Evolutionary conservation across 2,113 vertebrate species (phyloP).

Genomic region (Meles meles): DNA sequence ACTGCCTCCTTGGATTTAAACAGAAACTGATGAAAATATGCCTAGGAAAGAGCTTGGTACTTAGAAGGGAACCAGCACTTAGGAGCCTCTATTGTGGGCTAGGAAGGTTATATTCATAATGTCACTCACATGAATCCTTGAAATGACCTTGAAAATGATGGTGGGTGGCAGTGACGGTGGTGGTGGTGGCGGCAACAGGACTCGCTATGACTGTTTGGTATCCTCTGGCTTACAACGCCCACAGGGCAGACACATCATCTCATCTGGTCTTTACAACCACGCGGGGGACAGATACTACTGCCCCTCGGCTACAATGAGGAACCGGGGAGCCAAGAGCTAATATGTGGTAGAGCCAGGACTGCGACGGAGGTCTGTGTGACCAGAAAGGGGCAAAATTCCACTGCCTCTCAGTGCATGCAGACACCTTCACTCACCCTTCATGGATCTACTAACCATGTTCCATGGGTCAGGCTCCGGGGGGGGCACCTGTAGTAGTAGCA

Average conservation of each 20-base stretch:
- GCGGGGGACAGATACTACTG: background rate
- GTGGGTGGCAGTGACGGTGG: accelerated
- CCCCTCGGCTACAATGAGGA: background rate
- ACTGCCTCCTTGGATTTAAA: background rate
- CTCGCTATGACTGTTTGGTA: background rate
- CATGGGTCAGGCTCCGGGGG: background rate
- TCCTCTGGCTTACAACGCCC: background rate
- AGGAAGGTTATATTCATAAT: background rate
- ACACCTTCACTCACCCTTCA: background rate
- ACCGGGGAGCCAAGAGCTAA: background rate
- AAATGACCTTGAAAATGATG: background rate
- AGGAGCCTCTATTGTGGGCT: background rate
- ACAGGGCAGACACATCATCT: background rate
- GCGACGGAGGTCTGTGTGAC: background rate
- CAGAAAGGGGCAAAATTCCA: background rate
- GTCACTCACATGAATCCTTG: background rate
- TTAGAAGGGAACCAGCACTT: background rate
- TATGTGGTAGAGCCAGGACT: background rate
- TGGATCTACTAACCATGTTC: background rate
- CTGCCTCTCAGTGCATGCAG: background rate
- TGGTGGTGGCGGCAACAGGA: too few relatives aligned
- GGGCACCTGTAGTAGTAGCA: background rate
- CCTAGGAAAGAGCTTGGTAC: background rate
- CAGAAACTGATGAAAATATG: constrained; percentile 4
- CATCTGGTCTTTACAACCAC: background rate